phyloP scores from a whole-genome alignment of 92 coral and sea anemone species.

The Nematostella vectensis region DNA sequence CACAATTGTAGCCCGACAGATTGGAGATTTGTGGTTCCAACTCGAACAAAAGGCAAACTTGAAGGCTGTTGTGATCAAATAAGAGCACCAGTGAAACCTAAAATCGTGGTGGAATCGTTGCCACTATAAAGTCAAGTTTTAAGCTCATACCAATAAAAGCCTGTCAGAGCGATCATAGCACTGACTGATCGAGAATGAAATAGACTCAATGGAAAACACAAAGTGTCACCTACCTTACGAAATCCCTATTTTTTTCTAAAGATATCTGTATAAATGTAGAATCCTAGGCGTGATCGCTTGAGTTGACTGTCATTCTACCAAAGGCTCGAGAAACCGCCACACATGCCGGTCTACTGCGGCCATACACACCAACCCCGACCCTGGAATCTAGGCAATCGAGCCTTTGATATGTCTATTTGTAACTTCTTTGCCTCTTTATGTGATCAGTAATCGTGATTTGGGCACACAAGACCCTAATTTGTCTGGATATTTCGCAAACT shows the following conservation, averaged over 20 bases:
- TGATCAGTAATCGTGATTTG: neutral
- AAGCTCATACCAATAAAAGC: too few relatives aligned
- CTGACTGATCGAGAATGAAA: neutral
- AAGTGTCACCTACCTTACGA: neutral
- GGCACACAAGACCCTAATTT: neutral
- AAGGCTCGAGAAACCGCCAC: neutral
- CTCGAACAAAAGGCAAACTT: neutral
- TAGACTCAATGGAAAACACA: too few relatives aligned
- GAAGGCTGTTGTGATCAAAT: neutral
- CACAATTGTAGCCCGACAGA: neutral
- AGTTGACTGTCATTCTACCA: neutral
- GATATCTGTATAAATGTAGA: too few relatives aligned
- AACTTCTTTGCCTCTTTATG: neutral
- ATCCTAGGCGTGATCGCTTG: neutral
- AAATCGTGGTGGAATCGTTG: too few relatives aligned
- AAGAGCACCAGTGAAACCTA: too few relatives aligned
- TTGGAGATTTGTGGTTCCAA: neutral
- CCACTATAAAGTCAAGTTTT: too few relatives aligned
- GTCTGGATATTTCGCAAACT: too few relatives aligned
- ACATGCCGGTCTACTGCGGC: neutral
- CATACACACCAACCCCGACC: neutral
- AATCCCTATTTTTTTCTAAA: neutral
- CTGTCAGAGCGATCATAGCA: too few relatives aligned
- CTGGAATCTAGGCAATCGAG: neutral
- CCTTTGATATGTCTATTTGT: neutral